Evolutionary conservation across 2,888 invertebrate species (phyloP).

Genomic region (Pristionchus mayeri): DNA sequence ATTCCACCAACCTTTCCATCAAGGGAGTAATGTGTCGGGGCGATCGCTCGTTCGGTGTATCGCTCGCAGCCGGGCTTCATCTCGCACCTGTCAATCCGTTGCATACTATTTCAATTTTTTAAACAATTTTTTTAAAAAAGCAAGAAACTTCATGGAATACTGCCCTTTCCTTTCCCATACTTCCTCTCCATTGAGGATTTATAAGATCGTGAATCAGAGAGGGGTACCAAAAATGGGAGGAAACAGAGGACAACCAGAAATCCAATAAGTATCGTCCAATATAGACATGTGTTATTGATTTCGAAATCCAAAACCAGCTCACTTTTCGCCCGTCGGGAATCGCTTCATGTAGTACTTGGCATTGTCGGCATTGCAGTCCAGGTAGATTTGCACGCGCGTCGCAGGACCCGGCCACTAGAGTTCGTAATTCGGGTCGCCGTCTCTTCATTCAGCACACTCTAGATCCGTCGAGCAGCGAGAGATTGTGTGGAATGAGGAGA

Average conservation of each 20-base stretch:
- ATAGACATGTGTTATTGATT: not conserved
- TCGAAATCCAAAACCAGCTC: not conserved
- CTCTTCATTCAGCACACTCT: no score
- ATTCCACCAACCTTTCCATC: not conserved
- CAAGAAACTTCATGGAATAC: no score
- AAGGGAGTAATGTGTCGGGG: not conserved
- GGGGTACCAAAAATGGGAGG: no score
- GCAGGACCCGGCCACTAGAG: not conserved
- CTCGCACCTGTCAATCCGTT: not conserved
- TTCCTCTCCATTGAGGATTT: no score
- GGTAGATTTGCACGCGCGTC: not conserved
- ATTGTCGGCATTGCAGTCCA: not conserved
- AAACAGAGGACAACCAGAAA: no score
- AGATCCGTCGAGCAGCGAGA: no score
- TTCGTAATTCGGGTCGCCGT: no score
- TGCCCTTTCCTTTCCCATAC: no score
- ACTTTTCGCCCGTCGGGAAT: not conserved
- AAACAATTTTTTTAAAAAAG: not conserved
- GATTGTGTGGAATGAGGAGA: no score
- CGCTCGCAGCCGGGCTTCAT: not conserved
- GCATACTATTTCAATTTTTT: not conserved
- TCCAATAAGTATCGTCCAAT: no score
- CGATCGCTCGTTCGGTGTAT: not conserved
- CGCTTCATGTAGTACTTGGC: not conserved
- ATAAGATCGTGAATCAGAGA: no score